Evolutionary conservation across 2,888 invertebrate species (phyloP).

Genomic region (Terebella lapidaria): DNA sequence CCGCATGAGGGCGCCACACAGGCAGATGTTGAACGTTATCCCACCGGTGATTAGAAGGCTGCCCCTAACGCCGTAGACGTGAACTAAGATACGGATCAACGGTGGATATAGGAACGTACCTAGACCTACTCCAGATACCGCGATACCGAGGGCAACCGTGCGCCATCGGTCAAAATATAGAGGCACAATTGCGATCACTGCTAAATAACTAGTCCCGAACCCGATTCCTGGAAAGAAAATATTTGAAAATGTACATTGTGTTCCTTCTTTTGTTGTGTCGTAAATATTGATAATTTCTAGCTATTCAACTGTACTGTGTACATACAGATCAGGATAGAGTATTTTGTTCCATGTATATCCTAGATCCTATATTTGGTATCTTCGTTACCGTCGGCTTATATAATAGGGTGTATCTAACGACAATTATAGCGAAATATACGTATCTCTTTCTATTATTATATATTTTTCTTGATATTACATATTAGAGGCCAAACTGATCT

Average conservation of each 20-base stretch:
- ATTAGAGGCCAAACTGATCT: too few relatives aligned
- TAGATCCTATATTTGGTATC: too few relatives aligned
- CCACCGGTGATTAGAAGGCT: conserved; percentile 31
- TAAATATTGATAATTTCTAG: too few relatives aligned
- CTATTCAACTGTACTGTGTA: neutral
- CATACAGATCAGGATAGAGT: too few relatives aligned
- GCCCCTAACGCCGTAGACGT: conserved; percentile 30
- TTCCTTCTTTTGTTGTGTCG: too few relatives aligned
- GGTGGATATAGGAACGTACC: conserved; percentile 34
- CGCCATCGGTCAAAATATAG: conserved; percentile 31
- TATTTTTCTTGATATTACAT: too few relatives aligned
- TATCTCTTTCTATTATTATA: too few relatives aligned
- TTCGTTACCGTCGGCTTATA: too few relatives aligned
- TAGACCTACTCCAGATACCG: conserved; percentile 33
- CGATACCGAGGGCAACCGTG: conserved; percentile 31
- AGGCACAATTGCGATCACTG: conserved; percentile 29
- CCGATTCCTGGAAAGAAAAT: conserved; percentile 27
- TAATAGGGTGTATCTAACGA: too few relatives aligned
- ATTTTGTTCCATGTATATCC: too few relatives aligned
- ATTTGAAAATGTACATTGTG: neutral
- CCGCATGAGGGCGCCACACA: conserved; percentile 27
- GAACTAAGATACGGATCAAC: conserved; percentile 27
- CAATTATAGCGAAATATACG: too few relatives aligned
- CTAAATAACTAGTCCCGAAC: conserved; percentile 29
- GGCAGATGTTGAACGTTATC: conserved; percentile 29